Evolutionary conservation across 2,113 vertebrate genomes (phyloP), one percentile per base, ranked within the genome.

Genomic region (Charadrius vociferus): DNA sequence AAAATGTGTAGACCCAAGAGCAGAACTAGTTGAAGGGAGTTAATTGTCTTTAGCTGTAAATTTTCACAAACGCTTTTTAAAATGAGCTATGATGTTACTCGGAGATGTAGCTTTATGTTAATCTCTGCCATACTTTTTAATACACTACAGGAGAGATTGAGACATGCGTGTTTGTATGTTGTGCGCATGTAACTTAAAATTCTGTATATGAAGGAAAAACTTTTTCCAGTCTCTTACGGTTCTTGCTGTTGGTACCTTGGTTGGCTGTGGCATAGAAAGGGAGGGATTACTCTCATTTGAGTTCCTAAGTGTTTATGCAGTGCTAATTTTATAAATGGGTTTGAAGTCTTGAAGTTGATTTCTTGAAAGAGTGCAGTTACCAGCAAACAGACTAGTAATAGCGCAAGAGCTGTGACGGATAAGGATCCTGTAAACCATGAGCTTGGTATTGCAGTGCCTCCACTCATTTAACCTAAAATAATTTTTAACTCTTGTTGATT

Each of bases 81-180:
- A 79, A 71, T 53, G 23, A 91, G 4, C 19, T 65, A 1, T 45
- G 36, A 32, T 23, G 9, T 37, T 36, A 27, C 50, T 61, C 68
- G 53, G 55, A 80, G 43, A 29, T 47, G 14, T 58, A 41, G 52
- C 43, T 92, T 88, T 21, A 5, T 52, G 11, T 83, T 47, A 26
- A 37, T 70, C 24, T n/a, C 32, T 47, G 30, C 20, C 14, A 2
- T 72, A 68, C 9, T 30, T 67, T 13, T 59, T 45, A 4, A 30
- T 58, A 4, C 1, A 6, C 10, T 62, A 39, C 8, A 6, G 14
- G 34, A 71, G 41, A 72, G 9, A 15, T 21, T 63, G 58, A 68
- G 23, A 14, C 0, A 0, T 14, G 14, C 0, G 0, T 59, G 29
- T 83, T 86, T 29, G 4, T 53, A 3, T 30, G 27, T 20, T 66